These are phyloP conservation scores for Diceros bicornis DNA, from an alignment of 2,797 vertebrate genomes.

Conservation along the genomic window DNA sequence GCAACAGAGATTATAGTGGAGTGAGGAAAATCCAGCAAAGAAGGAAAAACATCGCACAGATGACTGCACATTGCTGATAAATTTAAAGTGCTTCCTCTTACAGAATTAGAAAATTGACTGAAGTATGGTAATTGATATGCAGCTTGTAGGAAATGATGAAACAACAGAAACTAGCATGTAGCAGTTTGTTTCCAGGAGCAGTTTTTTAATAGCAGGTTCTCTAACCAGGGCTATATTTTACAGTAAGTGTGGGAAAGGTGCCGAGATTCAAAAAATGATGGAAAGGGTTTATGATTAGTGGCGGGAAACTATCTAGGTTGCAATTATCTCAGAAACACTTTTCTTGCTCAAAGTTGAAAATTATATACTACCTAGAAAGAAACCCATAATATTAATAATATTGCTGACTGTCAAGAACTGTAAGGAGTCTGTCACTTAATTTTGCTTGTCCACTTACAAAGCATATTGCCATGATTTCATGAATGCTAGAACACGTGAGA, in stretches of 20 bases:
- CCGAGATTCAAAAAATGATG: not conserved
- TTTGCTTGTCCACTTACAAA: not conserved
- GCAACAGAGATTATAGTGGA: not conserved
- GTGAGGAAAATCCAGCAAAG: not conserved
- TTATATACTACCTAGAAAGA: not conserved
- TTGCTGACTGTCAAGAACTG: not conserved
- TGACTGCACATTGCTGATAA: not conserved
- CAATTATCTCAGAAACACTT: not conserved
- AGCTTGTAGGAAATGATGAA: not conserved
- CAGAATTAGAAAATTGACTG: not conserved
- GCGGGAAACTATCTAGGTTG: not conserved
- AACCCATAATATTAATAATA: not conserved
- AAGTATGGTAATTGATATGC: not conserved
- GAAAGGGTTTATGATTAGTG: not conserved
- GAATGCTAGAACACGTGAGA: not conserved
- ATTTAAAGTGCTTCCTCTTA: not conserved
- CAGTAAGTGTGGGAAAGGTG: not conserved
- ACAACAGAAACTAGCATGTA: not conserved
- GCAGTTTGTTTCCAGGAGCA: not conserved
- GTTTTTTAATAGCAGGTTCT: constrained; percentile 17
- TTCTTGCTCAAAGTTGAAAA: constrained; percentile 15
- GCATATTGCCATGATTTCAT: not conserved
- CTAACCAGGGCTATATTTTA: not conserved
- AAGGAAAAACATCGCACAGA: not conserved
- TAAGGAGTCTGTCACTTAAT: not conserved